These are phyloP conservation scores for Ephydatia muelleri DNA, from an alignment of 37 sponge, comb jelly and placozoan species.

Conservation along the genomic window DNA sequence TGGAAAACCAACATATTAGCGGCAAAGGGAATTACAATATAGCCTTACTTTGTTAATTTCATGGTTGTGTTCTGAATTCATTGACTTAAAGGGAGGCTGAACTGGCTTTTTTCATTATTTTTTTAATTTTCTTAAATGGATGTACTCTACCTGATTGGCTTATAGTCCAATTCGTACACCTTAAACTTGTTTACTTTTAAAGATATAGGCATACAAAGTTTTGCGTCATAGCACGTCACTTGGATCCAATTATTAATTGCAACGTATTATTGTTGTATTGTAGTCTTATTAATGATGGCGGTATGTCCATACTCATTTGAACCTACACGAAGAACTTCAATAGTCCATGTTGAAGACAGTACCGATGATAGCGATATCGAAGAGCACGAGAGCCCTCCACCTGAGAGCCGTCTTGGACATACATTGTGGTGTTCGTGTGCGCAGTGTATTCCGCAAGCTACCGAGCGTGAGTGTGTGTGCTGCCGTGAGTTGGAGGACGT, in stretches of 20 bases:
- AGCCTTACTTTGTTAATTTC: too few relatives aligned
- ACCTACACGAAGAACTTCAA: conserved; percentile 4
- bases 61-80: too few relatives aligned
- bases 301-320: neutral
- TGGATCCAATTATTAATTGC: neutral
- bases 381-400: neutral
- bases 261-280: neutral
- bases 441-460: neutral
- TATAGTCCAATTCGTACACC: neutral
- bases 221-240: too few relatives aligned
- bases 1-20: too few relatives aligned
- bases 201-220: neutral
- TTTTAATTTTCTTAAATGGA: neutral
- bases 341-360: neutral
- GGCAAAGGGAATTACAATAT: too few relatives aligned
- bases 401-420: neutral
- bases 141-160: conserved; percentile 1
- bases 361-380: neutral
- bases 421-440: conserved; percentile 22
- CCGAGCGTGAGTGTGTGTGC: conserved; percentile 11
- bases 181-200: neutral
- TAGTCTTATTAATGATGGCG: neutral
- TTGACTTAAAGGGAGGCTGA: neutral
- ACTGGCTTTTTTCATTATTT: neutral
- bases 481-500: conserved; percentile 5